Evolutionary conservation across 2,113 vertebrate genomes (phyloP), one percentile per base, ranked within the genome.

Genomic region (Empidonax alnorum): DNA sequence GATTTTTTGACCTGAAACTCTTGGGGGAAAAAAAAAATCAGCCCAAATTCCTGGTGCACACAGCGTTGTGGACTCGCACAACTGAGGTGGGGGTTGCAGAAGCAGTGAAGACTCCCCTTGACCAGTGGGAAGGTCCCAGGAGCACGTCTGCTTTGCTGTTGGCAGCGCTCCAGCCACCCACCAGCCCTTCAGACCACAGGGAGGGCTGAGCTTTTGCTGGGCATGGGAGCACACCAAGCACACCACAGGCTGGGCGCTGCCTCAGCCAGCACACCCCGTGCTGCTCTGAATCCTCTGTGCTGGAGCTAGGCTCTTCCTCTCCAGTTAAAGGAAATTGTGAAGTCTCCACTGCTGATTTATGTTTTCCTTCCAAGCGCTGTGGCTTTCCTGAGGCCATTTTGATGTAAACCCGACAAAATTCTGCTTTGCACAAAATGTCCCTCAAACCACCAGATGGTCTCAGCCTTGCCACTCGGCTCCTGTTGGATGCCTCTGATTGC

Each of bases 161-260:
- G 39, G 63, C n/a, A 83, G 49, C 7, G 0, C 4, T 2, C 5
- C 19, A 47, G 61, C 10, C 7, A 1, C 53, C 18, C 5, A 1
- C 7, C 33, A 49, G 37, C 2, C 2, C 12, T 27, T 5, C 0
- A 0, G 59, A 35, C 3, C 3, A 3, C 28, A 25, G 41, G 28
- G 18, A 10, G 25, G 41, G 58, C 49, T 65, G 24, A 69, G 30
- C 6, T 68, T 52, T 65, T 2, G 0, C 63, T 77, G 68, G 5
- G 27, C 16, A n/a, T 7, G 20, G 31, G 20, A 67, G 18, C 16
- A 23, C 25, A 22, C 9, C 22, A 5, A 67, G 18, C 16, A 23
- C 25, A 22, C 9, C 22, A 5, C 14, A 2, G 2, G 3, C 22
- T 18, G 4, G 7, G 17, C 52, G 31, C 28, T 3, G 1, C 39